These are phyloP conservation scores for Panthera uncia DNA, from an alignment of 2,113 vertebrate species.

Conservation along the genomic window DNA sequence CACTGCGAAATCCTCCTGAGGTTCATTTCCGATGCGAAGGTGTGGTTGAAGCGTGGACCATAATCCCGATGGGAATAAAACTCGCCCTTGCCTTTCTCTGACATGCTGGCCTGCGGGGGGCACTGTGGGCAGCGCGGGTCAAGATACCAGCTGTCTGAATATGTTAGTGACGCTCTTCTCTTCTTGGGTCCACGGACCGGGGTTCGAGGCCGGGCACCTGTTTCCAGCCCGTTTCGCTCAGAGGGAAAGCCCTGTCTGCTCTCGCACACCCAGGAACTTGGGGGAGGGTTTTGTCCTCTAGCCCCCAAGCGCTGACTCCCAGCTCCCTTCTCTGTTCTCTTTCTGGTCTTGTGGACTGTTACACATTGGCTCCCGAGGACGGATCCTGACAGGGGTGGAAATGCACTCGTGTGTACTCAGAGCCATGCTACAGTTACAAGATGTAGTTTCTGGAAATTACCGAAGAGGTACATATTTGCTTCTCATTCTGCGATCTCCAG, in stretches of 20 bases:
- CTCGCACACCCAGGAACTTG: background rate
- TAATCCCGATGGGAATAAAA: background rate
- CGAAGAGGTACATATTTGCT: background rate
- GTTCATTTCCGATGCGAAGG: background rate
- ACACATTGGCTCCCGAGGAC: background rate
- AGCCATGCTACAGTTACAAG: background rate
- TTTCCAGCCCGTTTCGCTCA: background rate
- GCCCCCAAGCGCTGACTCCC: background rate
- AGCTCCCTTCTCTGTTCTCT: background rate
- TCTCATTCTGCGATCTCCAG: background rate
- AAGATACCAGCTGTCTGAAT: background rate
- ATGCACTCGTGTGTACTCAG: background rate
- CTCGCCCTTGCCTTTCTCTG: background rate
- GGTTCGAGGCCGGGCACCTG: background rate
- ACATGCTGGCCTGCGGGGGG: background rate
- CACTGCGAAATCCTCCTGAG: background rate
- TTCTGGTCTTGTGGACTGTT: background rate
- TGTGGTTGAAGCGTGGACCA: background rate
- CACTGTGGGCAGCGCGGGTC: background rate
- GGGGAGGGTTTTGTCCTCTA: background rate
- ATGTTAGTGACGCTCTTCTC: background rate
- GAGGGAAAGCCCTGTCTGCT: background rate
- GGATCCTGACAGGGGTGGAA: background rate
- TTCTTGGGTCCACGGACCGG: background rate
- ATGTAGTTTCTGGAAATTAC: background rate